Evolutionary conservation across 2,888 invertebrate genomes (phyloP), one percentile per base, ranked within the genome.

Genomic region (Calliphora vomitoria): DNA sequence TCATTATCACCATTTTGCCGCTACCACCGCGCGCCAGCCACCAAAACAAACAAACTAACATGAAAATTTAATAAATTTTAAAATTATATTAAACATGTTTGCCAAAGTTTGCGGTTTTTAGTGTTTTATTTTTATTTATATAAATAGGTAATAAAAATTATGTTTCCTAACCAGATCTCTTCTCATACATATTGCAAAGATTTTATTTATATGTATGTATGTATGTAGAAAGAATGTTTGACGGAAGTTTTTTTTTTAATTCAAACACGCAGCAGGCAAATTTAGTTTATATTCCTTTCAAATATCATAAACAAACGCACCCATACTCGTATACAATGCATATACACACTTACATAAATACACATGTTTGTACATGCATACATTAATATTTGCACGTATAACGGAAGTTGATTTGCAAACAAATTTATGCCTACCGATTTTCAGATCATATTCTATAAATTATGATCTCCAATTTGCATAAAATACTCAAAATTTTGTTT

Each of bases 371-470:
- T 13, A 50, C 4, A 41, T n/a, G 10, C 1, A 60, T n/a, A 31
- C 2, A 15, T 25, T 47, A 25, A 31, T 13, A 62, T 53, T 10
- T 18, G 62, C 72, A 41, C 38, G 58, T 60, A 53, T 31, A 71
- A 72, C 76, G 81, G 81, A 82, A 76, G 81, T 81, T 47, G 71
- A 58, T 76, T 75, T 71, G 62, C 62, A 69, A 71, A 62, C 18
- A 58, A 82, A 74, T 60, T 74, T 78, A 78, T 60, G 78, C 82
- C 85, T 86, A 86, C n/a, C 47, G 35, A 69, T 47, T 13, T 44
- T 68, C 1, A n/a, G 15, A 55, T 58, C 60, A 62, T 58, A 53
- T 53, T 53, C n/a, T 58, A 20, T 58, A 72, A 60, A 20, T 18
- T 11, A 8, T n/a, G 20, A 55, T 31, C 31, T 50, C 5, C 20